Percentiles rank a stretch among this genome's conserved stretches.
phyloP scores from a whole-genome alignment of 2,888 invertebrate species.

The Auanema sp. region DNA sequence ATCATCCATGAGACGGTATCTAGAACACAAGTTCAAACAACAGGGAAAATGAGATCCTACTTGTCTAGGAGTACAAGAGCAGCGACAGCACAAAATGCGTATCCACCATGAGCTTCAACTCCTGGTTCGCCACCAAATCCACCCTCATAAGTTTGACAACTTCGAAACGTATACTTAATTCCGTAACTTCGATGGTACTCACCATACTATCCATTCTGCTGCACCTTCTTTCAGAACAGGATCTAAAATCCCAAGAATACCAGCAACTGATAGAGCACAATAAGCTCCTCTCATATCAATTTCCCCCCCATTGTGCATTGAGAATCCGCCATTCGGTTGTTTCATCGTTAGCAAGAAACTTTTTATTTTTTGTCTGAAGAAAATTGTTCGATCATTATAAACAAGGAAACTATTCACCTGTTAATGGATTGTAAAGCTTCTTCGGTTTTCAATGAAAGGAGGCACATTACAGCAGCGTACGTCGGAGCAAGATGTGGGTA shows the following conservation, averaged over 20 bases:
- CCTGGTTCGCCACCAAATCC: conserved; percentile 92
- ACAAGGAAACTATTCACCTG: conserved; percentile 67
- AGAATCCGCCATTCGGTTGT: conserved; percentile 84
- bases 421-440: conserved; percentile 86
- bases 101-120: conserved; percentile 98
- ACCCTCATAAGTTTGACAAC: conserved; percentile 97
- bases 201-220: conserved; percentile 85
- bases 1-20: conserved; percentile 39
- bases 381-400: conserved; percentile 1
- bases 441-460: conserved; percentile 84
- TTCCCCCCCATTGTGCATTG: conserved; percentile 88
- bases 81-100: conserved; percentile 94
- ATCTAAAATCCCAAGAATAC: conserved; percentile 77
- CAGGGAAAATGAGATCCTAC: conserved; percentile 10
- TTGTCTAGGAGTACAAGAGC: conserved; percentile 79
- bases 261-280: conserved; percentile 88
- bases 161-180: conserved; percentile 57
- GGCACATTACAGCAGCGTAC: conserved; percentile 91
- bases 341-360: conserved; percentile 80
- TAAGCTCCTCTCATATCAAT: conserved; percentile 74
- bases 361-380: conserved; percentile 72
- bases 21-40: conserved; percentile 18
- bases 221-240: conserved; percentile 81
- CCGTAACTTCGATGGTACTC: conserved; percentile 21
- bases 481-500: conserved; percentile 91